Conservation (phyloP, 2,797 vertebrate species). For the Champsocephalus gunnari region DNA sequence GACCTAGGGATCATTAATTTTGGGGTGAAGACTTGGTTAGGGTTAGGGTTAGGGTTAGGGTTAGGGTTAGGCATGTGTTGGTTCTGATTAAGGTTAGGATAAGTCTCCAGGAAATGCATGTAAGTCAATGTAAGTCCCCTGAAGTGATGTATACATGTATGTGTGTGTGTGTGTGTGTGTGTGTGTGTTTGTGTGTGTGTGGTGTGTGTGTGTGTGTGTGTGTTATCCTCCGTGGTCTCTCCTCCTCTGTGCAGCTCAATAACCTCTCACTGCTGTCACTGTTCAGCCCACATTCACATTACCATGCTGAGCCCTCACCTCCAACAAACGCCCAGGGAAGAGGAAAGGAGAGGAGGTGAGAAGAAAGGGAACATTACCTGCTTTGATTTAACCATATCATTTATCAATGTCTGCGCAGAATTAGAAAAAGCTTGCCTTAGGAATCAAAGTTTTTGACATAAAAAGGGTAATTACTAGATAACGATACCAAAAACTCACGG, state of each 20-base stretch:
- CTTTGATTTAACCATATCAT: constrained; percentile 14
- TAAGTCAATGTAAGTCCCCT: too few relatives aligned
- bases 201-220: not conserved
- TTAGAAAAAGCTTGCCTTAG: not conserved
- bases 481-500: too few relatives aligned
- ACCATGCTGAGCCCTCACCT: constrained; percentile 70
- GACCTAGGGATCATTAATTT: too few relatives aligned
- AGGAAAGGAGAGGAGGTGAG: not conserved
- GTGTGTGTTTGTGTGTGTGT: too few relatives aligned
- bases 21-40: too few relatives aligned
- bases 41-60: too few relatives aligned
- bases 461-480: too few relatives aligned
- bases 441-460: not conserved
- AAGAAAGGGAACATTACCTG: constrained; percentile 10
- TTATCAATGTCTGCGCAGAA: not conserved
- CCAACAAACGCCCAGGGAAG: constrained; percentile 44
- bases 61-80: too few relatives aligned
- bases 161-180: too few relatives aligned
- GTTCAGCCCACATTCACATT: constrained; percentile 80
- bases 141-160: too few relatives aligned
- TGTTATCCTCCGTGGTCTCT: constrained; percentile 42
- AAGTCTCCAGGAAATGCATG: too few relatives aligned
- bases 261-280: constrained; percentile 85
- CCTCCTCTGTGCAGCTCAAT: constrained; percentile 80
- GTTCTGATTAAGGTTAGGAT: too few relatives aligned